A percentile compares a stretch with the other conserved stretches of the same genome.
phyloP scores from a whole-genome alignment of 1,140 invertebrate species.

The Ericerus pela region DNA sequence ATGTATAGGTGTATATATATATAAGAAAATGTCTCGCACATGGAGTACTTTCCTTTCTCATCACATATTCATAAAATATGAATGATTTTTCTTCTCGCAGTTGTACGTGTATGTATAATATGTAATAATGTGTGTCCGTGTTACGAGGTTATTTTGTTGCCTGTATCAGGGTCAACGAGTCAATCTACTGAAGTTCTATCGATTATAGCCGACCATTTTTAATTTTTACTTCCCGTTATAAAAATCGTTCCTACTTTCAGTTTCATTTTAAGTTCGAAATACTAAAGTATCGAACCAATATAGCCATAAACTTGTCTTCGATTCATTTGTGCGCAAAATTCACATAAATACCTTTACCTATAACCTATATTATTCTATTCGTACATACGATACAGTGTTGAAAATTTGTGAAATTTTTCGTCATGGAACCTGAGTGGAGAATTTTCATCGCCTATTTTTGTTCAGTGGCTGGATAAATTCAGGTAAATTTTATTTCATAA shows the following conservation, averaged over 20 bases:
- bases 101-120: not conserved
- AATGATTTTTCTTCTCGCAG: not conserved
- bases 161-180: constrained; percentile 5
- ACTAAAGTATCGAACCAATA: too few species aligned
- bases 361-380: too few species aligned
- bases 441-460: constrained; percentile 8
- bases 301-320: too few species aligned
- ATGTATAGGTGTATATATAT: too few species aligned
- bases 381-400: too few species aligned
- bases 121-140: too few species aligned
- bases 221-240: constrained; percentile 4
- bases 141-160: not conserved
- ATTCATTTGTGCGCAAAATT: too few species aligned
- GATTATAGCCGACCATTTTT: not conserved
- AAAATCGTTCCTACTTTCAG: too few species aligned
- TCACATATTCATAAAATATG: constrained; percentile 1
- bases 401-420: too few species aligned
- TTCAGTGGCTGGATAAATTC: not conserved
- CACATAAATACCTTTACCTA: too few species aligned
- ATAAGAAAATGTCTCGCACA: too few species aligned
- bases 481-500: not conserved
- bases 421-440: constrained; percentile 2
- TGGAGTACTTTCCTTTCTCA: not conserved
- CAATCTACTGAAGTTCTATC: not conserved
- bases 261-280: too few species aligned